A percentile compares a stretch with the other conserved stretches of the same genome.
phyloP scores from a whole-genome alignment of 1,140 invertebrate species.

The Aethina tumida region DNA sequence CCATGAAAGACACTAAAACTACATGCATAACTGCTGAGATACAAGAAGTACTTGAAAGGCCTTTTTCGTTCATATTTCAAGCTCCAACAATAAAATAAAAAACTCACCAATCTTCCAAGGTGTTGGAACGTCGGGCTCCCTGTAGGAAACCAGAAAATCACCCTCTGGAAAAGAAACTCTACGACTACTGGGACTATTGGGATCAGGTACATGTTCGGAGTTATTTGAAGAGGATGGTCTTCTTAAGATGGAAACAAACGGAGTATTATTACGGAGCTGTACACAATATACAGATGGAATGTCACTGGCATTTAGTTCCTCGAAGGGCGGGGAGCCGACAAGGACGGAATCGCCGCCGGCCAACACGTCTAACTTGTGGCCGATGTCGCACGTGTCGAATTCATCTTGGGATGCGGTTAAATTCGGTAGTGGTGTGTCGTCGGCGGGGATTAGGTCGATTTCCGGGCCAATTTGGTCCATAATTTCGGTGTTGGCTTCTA shows the following conservation, averaged over 20 bases:
- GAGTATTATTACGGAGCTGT: constrained; percentile 6
- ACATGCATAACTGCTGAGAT: too few relatives aligned
- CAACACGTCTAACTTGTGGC: background rate
- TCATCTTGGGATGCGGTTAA: constrained; percentile 8
- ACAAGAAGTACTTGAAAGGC: background rate
- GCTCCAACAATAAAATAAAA: background rate
- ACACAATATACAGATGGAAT: constrained; percentile 2
- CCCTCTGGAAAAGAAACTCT: constrained; percentile 25
- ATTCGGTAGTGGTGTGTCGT: too few relatives aligned
- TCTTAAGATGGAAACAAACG: constrained; percentile 18
- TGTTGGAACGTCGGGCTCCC: constrained; percentile 19
- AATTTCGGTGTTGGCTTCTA: constrained; percentile 1
- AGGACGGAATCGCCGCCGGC: background rate
- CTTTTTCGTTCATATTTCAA: background rate
- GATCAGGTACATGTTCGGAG: constrained; percentile 1
- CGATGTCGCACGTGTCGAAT: background rate
- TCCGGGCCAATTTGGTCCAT: background rate
- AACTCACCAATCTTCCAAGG: constrained; percentile 21
- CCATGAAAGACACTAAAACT: too few relatives aligned
- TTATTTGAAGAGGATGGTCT: constrained; percentile 12
- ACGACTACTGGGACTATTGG: constrained; percentile 7
- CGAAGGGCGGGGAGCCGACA: background rate
- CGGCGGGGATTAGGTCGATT: too few relatives aligned
- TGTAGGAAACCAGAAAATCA: constrained; percentile 20
- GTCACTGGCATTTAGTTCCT: constrained; percentile 3